A percentile compares a stretch with the other conserved stretches of the same genome.
Evolutionary conservation across 2,797 vertebrate species (phyloP).

Genomic region (Meda fulgida): DNA sequence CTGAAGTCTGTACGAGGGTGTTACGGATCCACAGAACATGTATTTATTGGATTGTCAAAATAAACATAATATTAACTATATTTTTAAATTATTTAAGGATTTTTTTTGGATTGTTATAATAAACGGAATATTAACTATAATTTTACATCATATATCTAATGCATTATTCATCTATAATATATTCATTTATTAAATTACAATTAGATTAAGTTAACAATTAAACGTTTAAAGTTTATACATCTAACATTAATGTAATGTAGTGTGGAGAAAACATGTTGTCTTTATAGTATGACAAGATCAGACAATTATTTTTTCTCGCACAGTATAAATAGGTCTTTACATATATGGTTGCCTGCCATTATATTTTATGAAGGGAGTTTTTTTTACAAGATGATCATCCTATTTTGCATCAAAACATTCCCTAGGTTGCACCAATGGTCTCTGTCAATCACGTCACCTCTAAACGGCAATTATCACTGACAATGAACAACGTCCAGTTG

Average conservation of each 20-base stretch:
- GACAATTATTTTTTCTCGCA: too few relatives aligned
- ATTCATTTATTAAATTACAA: background rate
- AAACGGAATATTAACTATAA: background rate
- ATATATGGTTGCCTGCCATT: too few relatives aligned
- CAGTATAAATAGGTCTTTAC: too few relatives aligned
- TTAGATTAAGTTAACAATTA: background rate
- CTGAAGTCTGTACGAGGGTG: background rate
- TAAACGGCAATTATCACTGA: background rate
- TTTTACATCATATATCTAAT: too few relatives aligned
- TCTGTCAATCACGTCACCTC: background rate
- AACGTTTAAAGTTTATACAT: background rate
- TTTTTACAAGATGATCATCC: background rate
- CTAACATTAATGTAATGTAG: too few relatives aligned
- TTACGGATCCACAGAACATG: background rate
- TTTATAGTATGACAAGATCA: too few relatives aligned
- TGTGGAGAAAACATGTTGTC: too few relatives aligned
- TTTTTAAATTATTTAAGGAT: too few relatives aligned
- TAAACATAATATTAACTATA: background rate
- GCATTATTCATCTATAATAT: too few relatives aligned
- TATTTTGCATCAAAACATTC: background rate
- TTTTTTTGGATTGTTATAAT: background rate
- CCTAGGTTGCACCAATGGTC: background rate
- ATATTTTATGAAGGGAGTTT: background rate
- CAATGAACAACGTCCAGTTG: slow-evolving; percentile 1
- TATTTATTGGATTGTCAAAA: background rate